Evolutionary conservation across 2,888 invertebrate species (phyloP).

Genomic region (Tachystola acroxantha): DNA sequence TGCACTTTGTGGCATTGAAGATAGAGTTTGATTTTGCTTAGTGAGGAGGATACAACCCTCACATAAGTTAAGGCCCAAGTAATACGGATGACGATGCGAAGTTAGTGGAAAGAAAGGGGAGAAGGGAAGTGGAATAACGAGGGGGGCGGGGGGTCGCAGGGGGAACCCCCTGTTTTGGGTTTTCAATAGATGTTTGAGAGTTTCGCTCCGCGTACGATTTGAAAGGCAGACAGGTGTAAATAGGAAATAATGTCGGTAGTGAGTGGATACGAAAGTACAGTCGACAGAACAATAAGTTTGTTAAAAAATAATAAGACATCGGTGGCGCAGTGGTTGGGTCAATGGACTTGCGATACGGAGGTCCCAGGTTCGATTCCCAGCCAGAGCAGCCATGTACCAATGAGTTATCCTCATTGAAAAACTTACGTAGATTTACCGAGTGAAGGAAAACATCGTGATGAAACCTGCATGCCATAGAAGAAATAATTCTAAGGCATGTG

Average conservation of each 20-base stretch:
- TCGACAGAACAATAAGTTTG: too few relatives aligned
- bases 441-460: too few relatives aligned
- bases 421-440: too few relatives aligned
- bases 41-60: slow-evolving; percentile 38
- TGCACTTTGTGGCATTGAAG: slow-evolving; percentile 1
- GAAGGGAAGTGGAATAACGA: slow-evolving; percentile 61
- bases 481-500: too few relatives aligned
- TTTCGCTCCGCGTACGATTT: slow-evolving; percentile 59
- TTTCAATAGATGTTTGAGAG: slow-evolving; percentile 76
- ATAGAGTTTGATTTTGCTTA: slow-evolving; percentile 28
- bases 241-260: neutral
- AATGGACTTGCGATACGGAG: too few relatives aligned
- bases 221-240: slow-evolving; percentile 37
- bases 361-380: too few relatives aligned
- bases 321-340: too few relatives aligned
- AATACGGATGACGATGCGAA: slow-evolving; percentile 77
- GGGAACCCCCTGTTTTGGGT: slow-evolving; percentile 70
- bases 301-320: too few relatives aligned
- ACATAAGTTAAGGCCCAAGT: slow-evolving; percentile 75
- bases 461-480: too few relatives aligned
- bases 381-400: too few relatives aligned
- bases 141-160: slow-evolving; percentile 37
- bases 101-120: slow-evolving; percentile 76
- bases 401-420: too few relatives aligned
- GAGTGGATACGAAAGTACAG: too few relatives aligned